Conservation (phyloP, 2,888 invertebrate species). For the Nyleta sp. region DNA sequence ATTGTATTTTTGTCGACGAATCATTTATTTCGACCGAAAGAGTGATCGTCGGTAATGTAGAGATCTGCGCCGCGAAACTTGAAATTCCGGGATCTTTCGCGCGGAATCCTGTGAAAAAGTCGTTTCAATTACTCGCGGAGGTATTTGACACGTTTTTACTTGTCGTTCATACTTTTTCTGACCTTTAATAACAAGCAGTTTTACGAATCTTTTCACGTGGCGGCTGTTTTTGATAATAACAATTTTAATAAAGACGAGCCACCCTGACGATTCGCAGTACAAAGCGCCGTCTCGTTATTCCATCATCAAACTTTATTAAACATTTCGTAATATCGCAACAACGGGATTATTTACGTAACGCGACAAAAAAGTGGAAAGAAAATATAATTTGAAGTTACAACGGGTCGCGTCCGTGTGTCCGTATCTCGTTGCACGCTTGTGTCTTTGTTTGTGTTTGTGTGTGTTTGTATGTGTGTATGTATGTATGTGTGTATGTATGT, state of each 20-base stretch:
- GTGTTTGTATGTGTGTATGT: too few relatives aligned
- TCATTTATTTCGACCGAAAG: not conserved
- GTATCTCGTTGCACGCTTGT: not conserved
- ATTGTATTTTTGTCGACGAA: not conserved
- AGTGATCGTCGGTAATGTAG: not conserved
- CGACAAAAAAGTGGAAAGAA: not conserved
- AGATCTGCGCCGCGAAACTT: not conserved
- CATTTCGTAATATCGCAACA: conserved; percentile 4
- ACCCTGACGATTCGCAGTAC: not conserved
- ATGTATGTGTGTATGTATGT: too few relatives aligned
- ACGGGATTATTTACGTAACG: conserved; percentile 8
- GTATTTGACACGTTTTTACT: not conserved
- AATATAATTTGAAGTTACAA: not conserved
- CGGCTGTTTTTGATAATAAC: conserved; percentile 7
- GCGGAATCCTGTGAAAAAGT: too few relatives aligned
- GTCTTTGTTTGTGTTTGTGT: too few relatives aligned
- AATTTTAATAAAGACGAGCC: conserved; percentile 8
- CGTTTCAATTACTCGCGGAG: too few relatives aligned
- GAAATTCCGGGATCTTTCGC: not conserved
- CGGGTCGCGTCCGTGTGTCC: not conserved
- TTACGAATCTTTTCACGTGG: not conserved
- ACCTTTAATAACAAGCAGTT: not conserved
- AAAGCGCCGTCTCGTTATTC: not conserved
- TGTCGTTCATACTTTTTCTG: not conserved
- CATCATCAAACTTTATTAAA: conserved; percentile 3